Percentiles rank a stretch among this genome's conserved stretches.
These are phyloP conservation scores for Bombus confusus DNA, from an alignment of 1,140 invertebrate genomes.

Conservation along the genomic window DNA sequence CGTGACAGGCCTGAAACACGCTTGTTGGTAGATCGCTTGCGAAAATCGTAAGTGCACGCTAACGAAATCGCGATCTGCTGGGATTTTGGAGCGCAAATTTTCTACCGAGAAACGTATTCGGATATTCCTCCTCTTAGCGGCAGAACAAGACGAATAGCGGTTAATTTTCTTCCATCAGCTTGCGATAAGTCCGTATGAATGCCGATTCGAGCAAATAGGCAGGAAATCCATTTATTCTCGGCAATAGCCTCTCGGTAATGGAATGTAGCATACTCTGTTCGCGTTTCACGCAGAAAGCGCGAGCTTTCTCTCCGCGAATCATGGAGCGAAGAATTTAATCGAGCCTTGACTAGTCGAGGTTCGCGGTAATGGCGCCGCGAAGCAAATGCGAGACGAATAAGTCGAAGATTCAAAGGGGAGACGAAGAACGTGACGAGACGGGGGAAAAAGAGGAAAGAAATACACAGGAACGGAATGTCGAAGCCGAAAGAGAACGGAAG, in stretches of 20 bases:
- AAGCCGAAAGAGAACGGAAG: conserved; percentile 43
- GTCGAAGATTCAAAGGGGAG: too few relatives aligned
- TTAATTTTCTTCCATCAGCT: neutral
- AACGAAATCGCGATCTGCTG: too few relatives aligned
- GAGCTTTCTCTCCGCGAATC: conserved; percentile 39
- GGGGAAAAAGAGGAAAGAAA: neutral
- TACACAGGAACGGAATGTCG: neutral
- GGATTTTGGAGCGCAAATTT: too few relatives aligned
- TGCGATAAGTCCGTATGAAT: neutral
- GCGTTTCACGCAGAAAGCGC: neutral
- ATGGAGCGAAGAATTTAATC: conserved; percentile 74
- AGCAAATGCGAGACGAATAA: neutral
- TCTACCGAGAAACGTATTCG: too few relatives aligned
- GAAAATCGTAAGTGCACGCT: too few relatives aligned
- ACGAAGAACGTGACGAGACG: neutral
- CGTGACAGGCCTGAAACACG: too few relatives aligned
- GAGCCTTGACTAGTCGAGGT: conserved; percentile 70
- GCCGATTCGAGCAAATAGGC: conserved; percentile 3
- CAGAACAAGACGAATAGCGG: too few relatives aligned
- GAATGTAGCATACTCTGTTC: conserved; percentile 23
- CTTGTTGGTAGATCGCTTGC: too few relatives aligned
- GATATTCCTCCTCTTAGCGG: too few relatives aligned
- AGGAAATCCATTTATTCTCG: conserved; percentile 1
- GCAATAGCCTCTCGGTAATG: neutral
- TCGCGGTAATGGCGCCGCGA: neutral